A percentile compares a stretch with the other conserved stretches of the same genome.
phyloP scores from a whole-genome alignment of 2,113 vertebrate species.

The Osmerus eperlanus region DNA sequence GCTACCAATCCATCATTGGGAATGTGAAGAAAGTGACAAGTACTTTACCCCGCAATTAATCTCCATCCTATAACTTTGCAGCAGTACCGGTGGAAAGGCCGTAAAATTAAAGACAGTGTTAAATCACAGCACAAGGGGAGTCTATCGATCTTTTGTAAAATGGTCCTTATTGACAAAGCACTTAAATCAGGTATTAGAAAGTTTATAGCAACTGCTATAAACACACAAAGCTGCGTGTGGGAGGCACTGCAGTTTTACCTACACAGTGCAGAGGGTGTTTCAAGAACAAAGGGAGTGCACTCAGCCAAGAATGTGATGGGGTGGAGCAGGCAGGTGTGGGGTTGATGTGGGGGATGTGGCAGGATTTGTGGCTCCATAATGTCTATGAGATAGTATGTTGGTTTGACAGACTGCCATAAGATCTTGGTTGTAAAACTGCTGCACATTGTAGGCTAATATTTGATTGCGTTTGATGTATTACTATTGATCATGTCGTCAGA shows the following conservation, averaged over 20 bases:
- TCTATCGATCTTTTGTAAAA: constrained; percentile 67
- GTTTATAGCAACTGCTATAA: constrained; percentile 46
- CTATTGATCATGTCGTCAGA: constrained; percentile 3
- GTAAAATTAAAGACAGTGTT: constrained; percentile 64
- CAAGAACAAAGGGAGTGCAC: background rate
- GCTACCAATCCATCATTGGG: constrained; percentile 64
- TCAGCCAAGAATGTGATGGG: background rate
- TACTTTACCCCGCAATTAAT: constrained; percentile 65
- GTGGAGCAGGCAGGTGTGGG: background rate
- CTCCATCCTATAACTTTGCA: constrained; percentile 57
- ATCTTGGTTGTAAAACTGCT: background rate
- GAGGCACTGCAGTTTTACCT: background rate
- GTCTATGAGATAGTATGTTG: background rate
- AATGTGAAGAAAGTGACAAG: constrained; percentile 51
- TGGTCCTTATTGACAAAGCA: constrained; percentile 68
- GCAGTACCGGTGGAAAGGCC: constrained; percentile 47
- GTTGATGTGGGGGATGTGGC: background rate
- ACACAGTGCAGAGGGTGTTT: background rate
- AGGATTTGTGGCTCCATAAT: background rate
- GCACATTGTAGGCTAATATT: constrained; percentile 4
- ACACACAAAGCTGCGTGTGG: constrained; percentile 16
- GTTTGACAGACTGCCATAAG: background rate
- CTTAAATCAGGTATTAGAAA: constrained; percentile 64
- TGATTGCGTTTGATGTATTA: constrained; percentile 3
- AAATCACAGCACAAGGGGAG: constrained; percentile 65